Evolutionary conservation across 2,797 vertebrate genomes (phyloP), one percentile per base, ranked within the genome.

Genomic region (Silurus lanzhouensis): DNA sequence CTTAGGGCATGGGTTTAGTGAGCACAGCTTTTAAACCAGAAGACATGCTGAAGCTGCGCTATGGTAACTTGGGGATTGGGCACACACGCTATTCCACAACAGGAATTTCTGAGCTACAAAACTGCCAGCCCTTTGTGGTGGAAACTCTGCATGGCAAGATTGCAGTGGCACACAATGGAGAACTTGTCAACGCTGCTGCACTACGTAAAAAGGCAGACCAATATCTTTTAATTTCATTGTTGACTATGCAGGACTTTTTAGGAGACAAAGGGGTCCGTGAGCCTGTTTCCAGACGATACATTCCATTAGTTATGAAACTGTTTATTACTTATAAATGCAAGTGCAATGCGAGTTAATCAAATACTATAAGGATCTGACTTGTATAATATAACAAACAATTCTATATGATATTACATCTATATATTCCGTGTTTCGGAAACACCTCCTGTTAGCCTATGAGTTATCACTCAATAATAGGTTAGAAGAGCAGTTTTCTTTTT

Each of bases 81-180:
- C 98, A 99, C 93, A 99, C 98, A 0, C 96, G 98, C 82, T 99
- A 99, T 52, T 98, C 98, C 83, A 99, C 98, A 2, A 97, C 97
- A 0, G 98, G 98, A 72, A 96, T 95, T 84, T 99, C 97, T 0
- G 98, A 98, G 90, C 94, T 99, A 91, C 97, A 98, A 94, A 99
- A 99, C 92, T 99, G 98, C 91, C 98, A 99, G 91, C 98, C 98
- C 3, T 99, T 99, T 88, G 97, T 99, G 7, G 98, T 99, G 85
- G 98, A 99, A 90, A 99, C 97, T 0, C 96, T 99, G 83, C 98
- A 99, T 4, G 98, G 98, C 84, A 96, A 97, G 94, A 99, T 99
- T 0, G 98, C 98, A 0, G 97, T 99, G 63, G 98, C 98, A 0
- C 98, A 99, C 93, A 99, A 99, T 0, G 98, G 98, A 7, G 98